Percentiles rank a stretch among this genome's conserved stretches.
These are phyloP conservation scores for Naja naja DNA, from an alignment of 2,113 vertebrate genomes.

Conservation along the genomic window DNA sequence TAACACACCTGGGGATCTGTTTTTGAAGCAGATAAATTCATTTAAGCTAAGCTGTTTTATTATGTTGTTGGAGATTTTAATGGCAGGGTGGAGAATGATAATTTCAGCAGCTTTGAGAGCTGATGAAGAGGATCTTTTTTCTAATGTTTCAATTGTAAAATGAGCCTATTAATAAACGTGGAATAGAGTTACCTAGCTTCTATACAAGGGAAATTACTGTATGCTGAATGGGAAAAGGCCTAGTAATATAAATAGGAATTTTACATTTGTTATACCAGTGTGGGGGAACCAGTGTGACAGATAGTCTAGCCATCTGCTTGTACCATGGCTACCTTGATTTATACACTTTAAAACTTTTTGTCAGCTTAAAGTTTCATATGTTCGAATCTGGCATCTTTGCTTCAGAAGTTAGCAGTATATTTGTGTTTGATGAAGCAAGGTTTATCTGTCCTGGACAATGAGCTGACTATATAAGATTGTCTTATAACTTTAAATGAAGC, in stretches of 20 bases:
- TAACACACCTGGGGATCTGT: neutral
- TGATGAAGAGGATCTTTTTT: neutral
- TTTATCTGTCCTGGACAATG: neutral
- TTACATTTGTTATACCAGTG: neutral
- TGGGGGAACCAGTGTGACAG: neutral
- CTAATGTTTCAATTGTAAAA: neutral
- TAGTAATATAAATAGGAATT: neutral
- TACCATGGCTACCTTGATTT: neutral
- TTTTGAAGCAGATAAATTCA: neutral
- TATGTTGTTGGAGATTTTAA: neutral
- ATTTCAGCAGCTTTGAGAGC: neutral
- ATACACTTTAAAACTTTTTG: neutral
- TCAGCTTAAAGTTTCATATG: neutral
- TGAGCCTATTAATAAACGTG: neutral
- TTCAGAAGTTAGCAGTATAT: neutral
- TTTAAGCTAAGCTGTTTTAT: neutral
- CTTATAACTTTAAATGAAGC: neutral
- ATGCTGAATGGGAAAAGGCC: neutral
- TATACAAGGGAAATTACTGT: neutral
- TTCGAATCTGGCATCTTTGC: neutral
- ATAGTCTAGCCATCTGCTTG: neutral
- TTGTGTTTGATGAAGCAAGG: neutral
- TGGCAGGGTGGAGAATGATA: neutral
- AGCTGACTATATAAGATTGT: neutral
- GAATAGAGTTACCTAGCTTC: neutral